A percentile compares a stretch with the other conserved stretches of the same genome.
Conservation (phyloP, 2,888 invertebrate genomes). For the Mongoloraphidia duomilia region DNA sequence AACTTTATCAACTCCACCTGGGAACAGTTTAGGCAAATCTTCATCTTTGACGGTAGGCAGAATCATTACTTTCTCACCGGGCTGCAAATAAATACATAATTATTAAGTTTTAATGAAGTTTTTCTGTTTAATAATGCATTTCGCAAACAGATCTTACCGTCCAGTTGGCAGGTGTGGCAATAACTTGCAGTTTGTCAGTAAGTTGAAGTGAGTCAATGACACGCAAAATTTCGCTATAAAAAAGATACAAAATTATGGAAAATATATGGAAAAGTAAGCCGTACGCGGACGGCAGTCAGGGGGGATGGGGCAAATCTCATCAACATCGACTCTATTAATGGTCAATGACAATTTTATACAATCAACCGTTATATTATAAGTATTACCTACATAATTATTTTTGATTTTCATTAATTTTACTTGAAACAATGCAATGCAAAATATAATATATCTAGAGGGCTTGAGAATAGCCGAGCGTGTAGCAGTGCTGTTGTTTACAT, state of each 20-base stretch:
- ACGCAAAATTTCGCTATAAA: constrained; percentile 64
- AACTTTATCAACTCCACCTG: constrained; percentile 49
- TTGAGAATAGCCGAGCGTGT: too few relatives aligned
- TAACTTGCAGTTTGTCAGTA: constrained; percentile 47
- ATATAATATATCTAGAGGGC: too few relatives aligned
- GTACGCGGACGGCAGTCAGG: too few relatives aligned
- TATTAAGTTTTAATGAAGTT: background rate
- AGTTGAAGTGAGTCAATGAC: constrained; percentile 73
- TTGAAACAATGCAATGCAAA: too few relatives aligned
- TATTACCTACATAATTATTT: too few relatives aligned
- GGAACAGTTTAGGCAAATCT: constrained; percentile 51
- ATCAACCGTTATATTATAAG: constrained; percentile 5
- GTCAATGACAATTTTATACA: background rate
- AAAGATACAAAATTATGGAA: constrained; percentile 5
- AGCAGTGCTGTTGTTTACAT: too few relatives aligned
- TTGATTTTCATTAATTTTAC: too few relatives aligned
- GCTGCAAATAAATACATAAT: constrained; percentile 29
- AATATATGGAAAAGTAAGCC: too few relatives aligned
- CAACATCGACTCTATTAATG: too few relatives aligned
- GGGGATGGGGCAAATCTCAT: too few relatives aligned
- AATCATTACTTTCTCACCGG: constrained; percentile 68
- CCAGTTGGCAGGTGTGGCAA: constrained; percentile 27
- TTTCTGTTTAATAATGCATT: background rate
- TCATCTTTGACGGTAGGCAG: constrained; percentile 52
- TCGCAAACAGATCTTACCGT: constrained; percentile 17